Conservation (phyloP, 2,113 vertebrate species). For the Pitta sordida region DNA sequence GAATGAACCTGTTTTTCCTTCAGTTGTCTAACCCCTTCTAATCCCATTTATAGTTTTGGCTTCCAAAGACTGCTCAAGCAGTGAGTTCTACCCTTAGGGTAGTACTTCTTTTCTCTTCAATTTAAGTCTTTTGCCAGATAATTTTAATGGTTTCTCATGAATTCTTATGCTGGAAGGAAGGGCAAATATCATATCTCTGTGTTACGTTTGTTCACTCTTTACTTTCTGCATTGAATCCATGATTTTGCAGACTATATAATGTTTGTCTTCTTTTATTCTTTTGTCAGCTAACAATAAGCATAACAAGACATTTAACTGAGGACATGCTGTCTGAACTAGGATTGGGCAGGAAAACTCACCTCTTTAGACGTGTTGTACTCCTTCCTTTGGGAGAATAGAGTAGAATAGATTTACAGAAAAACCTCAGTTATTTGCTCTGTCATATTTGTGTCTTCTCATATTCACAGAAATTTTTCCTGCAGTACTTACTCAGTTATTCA, state of each 20-base stretch:
- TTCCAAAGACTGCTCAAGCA: background rate
- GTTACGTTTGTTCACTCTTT: background rate
- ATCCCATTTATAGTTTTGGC: rapidly evolving
- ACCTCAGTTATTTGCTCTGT: too few relatives aligned
- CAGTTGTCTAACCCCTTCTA: background rate
- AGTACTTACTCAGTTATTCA: too few relatives aligned
- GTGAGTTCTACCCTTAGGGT: background rate
- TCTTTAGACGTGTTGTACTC: background rate
- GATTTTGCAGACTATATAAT: background rate
- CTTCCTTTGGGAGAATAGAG: background rate
- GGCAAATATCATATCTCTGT: background rate
- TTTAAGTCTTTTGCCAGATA: background rate
- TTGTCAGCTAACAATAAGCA: background rate
- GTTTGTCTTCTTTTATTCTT: background rate
- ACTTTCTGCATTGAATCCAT: background rate
- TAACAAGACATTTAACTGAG: background rate
- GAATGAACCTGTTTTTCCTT: background rate
- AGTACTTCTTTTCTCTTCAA: background rate
- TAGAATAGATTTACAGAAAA: background rate
- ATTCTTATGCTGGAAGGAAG: background rate
- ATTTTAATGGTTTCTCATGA: background rate
- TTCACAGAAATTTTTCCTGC: too few relatives aligned
- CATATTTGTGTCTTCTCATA: too few relatives aligned
- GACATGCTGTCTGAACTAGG: background rate
- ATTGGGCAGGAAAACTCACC: background rate